Conservation (phyloP, 2,888 invertebrate species). For the Thymelicus acteon region DNA sequence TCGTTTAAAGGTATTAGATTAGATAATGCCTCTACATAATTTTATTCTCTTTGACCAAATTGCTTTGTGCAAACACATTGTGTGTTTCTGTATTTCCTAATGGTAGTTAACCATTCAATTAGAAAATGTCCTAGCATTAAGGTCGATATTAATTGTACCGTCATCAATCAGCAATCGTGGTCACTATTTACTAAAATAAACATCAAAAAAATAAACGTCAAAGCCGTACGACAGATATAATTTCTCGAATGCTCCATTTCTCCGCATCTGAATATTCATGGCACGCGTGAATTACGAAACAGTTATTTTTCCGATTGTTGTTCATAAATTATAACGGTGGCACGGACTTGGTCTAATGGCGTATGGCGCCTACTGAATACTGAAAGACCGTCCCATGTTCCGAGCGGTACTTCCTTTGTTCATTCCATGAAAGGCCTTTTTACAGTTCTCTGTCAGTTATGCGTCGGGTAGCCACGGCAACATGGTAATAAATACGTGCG, state of each 20-base stretch:
- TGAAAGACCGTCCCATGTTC: conserved; percentile 18
- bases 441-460: conserved; percentile 15
- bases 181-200: no score
- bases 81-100: no score
- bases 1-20: no score
- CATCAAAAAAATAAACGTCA: no score
- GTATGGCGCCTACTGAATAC: conserved; percentile 14
- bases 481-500: neutral
- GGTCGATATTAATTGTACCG: no score
- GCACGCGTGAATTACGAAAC: conserved; percentile 41
- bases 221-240: neutral
- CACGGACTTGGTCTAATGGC: conserved; percentile 15
- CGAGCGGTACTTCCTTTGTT: conserved; percentile 22
- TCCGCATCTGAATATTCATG: conserved; percentile 42
- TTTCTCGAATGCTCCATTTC: conserved; percentile 24
- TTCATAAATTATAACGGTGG: conserved; percentile 44
- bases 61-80: no score
- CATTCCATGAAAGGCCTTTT: conserved; percentile 1
- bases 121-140: no score
- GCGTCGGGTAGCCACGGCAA: neutral
- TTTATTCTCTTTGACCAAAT: no score
- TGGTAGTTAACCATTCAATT: no score
- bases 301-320: conserved; percentile 42
- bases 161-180: no score
- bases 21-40: no score